These are phyloP conservation scores for Climacteris rufus DNA, from an alignment of 2,113 vertebrate species.

Conservation along the genomic window DNA sequence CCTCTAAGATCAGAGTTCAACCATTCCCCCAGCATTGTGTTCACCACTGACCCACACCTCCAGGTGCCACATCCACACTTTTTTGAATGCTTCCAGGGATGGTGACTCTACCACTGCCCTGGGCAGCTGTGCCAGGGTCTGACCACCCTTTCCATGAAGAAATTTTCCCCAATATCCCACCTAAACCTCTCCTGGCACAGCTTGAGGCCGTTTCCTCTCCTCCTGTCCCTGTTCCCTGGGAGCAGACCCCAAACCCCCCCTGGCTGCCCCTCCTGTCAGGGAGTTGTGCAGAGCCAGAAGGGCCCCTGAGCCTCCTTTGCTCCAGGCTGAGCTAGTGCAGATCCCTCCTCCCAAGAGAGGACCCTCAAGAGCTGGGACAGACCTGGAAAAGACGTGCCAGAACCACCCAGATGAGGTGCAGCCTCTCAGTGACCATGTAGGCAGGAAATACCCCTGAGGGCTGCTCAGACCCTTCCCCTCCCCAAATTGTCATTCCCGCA, in stretches of 20 bases:
- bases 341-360: neutral
- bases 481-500: neutral
- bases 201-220: fast-evolving
- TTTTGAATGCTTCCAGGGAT: neutral
- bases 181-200: neutral
- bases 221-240: neutral
- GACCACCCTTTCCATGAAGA: neutral
- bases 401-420: neutral
- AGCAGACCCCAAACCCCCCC: fast-evolving
- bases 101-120: neutral
- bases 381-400: neutral
- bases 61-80: neutral
- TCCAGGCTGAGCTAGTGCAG: neutral
- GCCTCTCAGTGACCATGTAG: neutral
- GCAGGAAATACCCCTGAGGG: neutral
- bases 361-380: neutral
- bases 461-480: neutral
- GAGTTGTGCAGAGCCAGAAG: neutral
- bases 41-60: neutral
- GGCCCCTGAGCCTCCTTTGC: neutral
- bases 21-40: neutral
- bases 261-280: neutral
- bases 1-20: neutral
- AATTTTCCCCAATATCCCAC: neutral
- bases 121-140: neutral